Conservation (phyloP, 1,140 invertebrate genomes). For the Trachelipus rathkii region DNA sequence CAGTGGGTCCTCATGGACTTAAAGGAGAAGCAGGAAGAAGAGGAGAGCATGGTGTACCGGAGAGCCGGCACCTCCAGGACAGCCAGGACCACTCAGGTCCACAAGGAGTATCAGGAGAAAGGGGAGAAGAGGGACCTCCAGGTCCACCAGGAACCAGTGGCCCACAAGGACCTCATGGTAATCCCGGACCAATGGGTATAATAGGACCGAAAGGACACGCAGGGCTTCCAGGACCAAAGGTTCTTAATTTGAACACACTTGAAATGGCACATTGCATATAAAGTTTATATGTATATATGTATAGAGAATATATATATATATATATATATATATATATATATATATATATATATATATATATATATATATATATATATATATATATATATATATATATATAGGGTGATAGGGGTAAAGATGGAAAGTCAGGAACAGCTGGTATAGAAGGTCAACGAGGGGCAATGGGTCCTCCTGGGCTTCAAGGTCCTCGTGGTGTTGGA, state of each 20-base stretch:
- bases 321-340: constrained; percentile 6
- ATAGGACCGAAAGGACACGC: constrained; percentile 39
- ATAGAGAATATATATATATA: no score
- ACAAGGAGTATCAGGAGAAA: constrained; percentile 49
- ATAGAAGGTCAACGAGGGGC: constrained; percentile 43
- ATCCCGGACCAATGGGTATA: constrained; percentile 47
- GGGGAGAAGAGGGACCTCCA: constrained; percentile 49
- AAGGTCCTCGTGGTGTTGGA: constrained; percentile 48
- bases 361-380: constrained; percentile 11
- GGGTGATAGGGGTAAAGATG: constrained; percentile 28
- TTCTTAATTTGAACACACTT: neutral
- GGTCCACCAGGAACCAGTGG: constrained; percentile 49
- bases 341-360: constrained; percentile 11
- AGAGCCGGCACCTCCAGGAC: constrained; percentile 48
- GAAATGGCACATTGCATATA: no score
- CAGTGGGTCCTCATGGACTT: constrained; percentile 32
- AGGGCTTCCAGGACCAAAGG: constrained; percentile 32
- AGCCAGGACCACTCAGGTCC: constrained; percentile 50
- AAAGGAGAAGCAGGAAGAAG: constrained; percentile 46
- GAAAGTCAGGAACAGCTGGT: constrained; percentile 45
- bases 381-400: neutral
- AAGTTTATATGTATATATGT: no score
- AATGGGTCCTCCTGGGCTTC: constrained; percentile 48
- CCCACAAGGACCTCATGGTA: constrained; percentile 48
- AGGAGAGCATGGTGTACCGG: constrained; percentile 50